Percentiles rank a stretch among this genome's conserved stretches.
Conservation (phyloP, 1,140 invertebrate species). For the Adelges cooleyi region DNA sequence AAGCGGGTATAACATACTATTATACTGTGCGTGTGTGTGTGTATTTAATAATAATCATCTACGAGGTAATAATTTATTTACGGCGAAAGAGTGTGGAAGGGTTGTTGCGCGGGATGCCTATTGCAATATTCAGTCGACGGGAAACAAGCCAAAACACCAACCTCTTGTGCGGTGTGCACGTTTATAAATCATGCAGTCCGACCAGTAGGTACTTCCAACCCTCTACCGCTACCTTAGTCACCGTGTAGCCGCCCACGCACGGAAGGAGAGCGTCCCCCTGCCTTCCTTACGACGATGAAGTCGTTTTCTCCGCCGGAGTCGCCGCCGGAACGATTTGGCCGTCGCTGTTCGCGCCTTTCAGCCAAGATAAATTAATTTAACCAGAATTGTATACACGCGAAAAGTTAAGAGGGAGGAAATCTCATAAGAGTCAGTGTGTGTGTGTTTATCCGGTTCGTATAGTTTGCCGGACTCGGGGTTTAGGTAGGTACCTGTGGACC, state of each 20-base stretch:
- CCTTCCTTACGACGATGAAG: background rate
- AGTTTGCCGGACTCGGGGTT: too few species aligned
- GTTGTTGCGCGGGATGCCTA: background rate
- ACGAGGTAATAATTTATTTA: slow-evolving; percentile 18
- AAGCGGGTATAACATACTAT: background rate
- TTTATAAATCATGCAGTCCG: slow-evolving; percentile 17
- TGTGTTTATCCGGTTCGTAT: too few species aligned
- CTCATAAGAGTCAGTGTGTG: background rate
- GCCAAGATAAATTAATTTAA: slow-evolving; percentile 5
- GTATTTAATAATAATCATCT: slow-evolving; percentile 16
- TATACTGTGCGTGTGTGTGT: background rate
- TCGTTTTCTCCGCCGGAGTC: background rate
- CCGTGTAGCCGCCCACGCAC: background rate
- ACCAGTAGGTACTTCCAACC: background rate
- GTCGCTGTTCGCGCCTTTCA: background rate
- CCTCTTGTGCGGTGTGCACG: slow-evolving; percentile 17
- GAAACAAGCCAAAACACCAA: slow-evolving; percentile 25
- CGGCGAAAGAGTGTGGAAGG: background rate
- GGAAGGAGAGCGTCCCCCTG: background rate
- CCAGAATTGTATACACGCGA: background rate
- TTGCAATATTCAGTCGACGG: slow-evolving; percentile 20
- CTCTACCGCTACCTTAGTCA: background rate
- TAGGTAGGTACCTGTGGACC: too few species aligned
- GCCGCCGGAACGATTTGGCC: background rate
- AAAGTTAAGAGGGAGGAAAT: slow-evolving; percentile 15